These are phyloP conservation scores for Hipposideros larvatus DNA, from an alignment of 2,797 vertebrate species.

Conservation along the genomic window DNA sequence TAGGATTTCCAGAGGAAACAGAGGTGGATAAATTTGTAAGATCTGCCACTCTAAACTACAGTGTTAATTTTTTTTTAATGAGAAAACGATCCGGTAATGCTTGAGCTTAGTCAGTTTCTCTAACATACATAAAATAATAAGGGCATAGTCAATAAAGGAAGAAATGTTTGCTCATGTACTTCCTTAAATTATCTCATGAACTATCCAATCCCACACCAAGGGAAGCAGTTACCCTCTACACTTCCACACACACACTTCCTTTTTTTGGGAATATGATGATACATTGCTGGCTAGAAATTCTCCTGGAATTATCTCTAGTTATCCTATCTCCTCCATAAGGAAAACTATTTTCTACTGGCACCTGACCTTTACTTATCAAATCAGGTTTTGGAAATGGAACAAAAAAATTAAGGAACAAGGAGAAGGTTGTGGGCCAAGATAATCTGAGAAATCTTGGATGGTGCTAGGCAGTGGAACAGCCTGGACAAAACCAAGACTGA, in stretches of 20 bases:
- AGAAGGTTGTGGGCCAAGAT: neutral
- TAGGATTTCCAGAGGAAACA: neutral
- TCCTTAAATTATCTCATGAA: neutral
- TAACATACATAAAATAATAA: neutral
- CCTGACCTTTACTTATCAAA: neutral
- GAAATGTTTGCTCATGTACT: neutral
- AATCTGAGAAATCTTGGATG: neutral
- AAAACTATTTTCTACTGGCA: neutral
- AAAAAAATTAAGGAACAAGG: constrained; percentile 27
- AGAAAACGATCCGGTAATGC: neutral
- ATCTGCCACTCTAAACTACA: neutral
- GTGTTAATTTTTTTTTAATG: neutral
- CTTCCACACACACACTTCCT: neutral
- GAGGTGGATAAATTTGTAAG: neutral
- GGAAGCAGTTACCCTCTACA: neutral
- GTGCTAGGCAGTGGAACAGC: neutral
- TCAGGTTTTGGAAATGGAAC: constrained; percentile 16
- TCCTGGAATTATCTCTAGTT: constrained; percentile 18
- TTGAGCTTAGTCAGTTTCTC: constrained; percentile 6
- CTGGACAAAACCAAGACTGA: constrained; percentile 58
- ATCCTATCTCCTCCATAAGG: neutral
- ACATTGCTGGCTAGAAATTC: neutral
- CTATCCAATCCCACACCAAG: neutral
- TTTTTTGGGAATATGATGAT: neutral
- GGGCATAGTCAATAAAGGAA: neutral